A percentile compares a stretch with the other conserved stretches of the same genome.
Evolutionary conservation across 2,888 invertebrate genomes (phyloP).

Genomic region (Drosophila bunnanda): DNA sequence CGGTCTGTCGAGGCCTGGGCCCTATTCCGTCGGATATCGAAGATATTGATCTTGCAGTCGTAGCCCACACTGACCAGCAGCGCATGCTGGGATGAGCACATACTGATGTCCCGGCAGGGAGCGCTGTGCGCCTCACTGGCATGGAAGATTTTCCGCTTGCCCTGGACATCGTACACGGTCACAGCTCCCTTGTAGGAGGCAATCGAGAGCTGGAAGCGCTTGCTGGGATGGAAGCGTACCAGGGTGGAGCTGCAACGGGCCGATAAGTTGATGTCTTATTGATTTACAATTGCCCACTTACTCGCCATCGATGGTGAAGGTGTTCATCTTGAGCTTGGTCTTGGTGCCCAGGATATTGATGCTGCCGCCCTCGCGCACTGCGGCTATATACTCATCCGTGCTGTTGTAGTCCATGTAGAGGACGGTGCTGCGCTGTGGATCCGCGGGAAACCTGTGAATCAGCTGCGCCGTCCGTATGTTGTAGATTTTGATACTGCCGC

Average conservation of each 20-base stretch:
- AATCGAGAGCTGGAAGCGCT: conserved; percentile 81
- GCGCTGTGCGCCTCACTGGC: conserved; percentile 80
- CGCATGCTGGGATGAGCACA: conserved; percentile 78
- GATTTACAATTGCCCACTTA: conserved; percentile 45
- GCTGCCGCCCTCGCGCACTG: conserved; percentile 82
- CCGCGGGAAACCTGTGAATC: conserved; percentile 80
- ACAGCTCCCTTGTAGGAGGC: conserved; percentile 83
- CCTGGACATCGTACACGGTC: conserved; percentile 81
- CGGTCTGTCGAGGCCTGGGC: conserved; percentile 68
- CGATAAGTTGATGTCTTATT: too few species aligned
- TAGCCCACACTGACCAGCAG: conserved; percentile 83
- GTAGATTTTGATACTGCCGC: conserved; percentile 80
- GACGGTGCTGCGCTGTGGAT: conserved; percentile 77
- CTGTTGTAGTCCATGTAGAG: conserved; percentile 83
- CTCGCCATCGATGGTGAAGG: conserved; percentile 80
- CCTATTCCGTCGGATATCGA: conserved; percentile 81
- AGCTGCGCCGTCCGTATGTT: conserved; percentile 78
- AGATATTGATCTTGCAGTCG: conserved; percentile 83
- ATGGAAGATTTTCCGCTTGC: conserved; percentile 79
- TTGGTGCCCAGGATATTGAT: conserved; percentile 83
- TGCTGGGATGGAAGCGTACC: conserved; percentile 83
- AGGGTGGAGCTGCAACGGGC: conserved; percentile 75
- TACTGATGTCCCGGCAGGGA: conserved; percentile 83
- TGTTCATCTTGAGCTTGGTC: conserved; percentile 82
- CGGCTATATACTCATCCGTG: conserved; percentile 83